Conservation (phyloP, 2,888 invertebrate genomes). For the Psococerastis gibbosa region DNA sequence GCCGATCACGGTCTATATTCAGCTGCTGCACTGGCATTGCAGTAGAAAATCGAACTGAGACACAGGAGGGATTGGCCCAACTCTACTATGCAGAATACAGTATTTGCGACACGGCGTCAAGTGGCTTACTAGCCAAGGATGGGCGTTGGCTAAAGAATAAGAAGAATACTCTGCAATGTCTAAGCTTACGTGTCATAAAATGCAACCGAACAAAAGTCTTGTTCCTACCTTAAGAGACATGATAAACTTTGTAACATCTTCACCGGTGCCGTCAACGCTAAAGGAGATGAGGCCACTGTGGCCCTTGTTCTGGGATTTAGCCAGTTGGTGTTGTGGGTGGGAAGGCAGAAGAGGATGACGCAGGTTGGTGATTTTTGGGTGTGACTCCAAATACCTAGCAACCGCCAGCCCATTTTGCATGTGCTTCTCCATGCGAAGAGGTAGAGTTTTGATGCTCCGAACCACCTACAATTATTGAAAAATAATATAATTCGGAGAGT, state of each 20-base stretch:
- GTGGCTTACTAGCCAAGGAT: too few species aligned
- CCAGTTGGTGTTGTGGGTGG: conserved; percentile 70
- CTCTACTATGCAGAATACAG: too few species aligned
- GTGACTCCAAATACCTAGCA: conserved; percentile 31
- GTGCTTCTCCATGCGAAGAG: conserved; percentile 33
- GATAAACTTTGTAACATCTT: conserved; percentile 54
- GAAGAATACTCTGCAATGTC: too few species aligned
- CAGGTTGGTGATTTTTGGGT: conserved; percentile 29
- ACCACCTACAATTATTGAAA: conserved; percentile 39
- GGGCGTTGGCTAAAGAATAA: too few species aligned
- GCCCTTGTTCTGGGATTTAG: conserved; percentile 61
- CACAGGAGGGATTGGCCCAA: too few species aligned
- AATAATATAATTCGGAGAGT: too few species aligned
- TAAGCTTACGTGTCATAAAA: too few species aligned
- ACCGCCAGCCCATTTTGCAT: conserved; percentile 30
- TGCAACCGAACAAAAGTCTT: too few species aligned
- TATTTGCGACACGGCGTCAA: too few species aligned
- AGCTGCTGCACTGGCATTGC: too few species aligned
- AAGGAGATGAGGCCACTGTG: conserved; percentile 88
- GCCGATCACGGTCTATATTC: too few species aligned
- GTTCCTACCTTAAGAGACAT: conserved; percentile 60
- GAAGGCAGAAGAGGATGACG: conserved; percentile 44
- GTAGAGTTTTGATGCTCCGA: conserved; percentile 30
- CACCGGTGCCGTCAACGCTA: conserved; percentile 56
- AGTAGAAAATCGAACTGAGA: too few species aligned